Evolutionary conservation across 2,888 invertebrate species (phyloP).

Genomic region (Perizoma affinitatum): DNA sequence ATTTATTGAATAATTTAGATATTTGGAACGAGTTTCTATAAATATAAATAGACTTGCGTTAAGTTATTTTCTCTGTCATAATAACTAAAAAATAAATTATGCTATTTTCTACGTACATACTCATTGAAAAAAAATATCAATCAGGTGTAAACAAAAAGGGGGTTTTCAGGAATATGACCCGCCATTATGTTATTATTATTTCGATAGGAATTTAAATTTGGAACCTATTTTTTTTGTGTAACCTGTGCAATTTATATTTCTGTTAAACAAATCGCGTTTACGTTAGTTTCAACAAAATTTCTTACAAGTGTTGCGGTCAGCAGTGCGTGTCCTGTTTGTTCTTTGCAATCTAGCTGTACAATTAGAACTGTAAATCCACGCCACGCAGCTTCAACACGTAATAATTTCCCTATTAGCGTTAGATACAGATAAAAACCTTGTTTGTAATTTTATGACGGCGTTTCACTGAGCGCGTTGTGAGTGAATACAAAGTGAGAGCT

Average conservation of each 20-base stretch:
- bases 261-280: not conserved
- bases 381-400: constrained; percentile 35
- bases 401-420: constrained; percentile 37
- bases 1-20: not conserved
- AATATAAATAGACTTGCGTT: not conserved
- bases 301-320: constrained; percentile 33
- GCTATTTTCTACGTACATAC: too few species aligned
- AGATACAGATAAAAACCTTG: constrained; percentile 36
- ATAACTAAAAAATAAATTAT: not conserved
- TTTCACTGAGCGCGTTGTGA: constrained; percentile 23
- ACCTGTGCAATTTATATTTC: too few species aligned
- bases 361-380: constrained; percentile 53
- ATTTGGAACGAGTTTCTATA: constrained; percentile 3
- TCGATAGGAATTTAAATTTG: too few species aligned
- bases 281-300: too few species aligned
- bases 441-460: constrained; percentile 34
- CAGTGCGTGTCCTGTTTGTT: constrained; percentile 60
- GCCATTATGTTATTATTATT: too few species aligned
- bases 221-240: too few species aligned
- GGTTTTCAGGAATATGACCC: too few species aligned
- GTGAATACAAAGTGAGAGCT: constrained; percentile 15
- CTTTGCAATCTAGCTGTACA: constrained; percentile 54
- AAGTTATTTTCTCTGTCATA: not conserved
- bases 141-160: too few species aligned
- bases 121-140: too few species aligned